These are phyloP conservation scores for Drosophila funebris DNA, from an alignment of 1,140 invertebrate species.

Conservation along the genomic window DNA sequence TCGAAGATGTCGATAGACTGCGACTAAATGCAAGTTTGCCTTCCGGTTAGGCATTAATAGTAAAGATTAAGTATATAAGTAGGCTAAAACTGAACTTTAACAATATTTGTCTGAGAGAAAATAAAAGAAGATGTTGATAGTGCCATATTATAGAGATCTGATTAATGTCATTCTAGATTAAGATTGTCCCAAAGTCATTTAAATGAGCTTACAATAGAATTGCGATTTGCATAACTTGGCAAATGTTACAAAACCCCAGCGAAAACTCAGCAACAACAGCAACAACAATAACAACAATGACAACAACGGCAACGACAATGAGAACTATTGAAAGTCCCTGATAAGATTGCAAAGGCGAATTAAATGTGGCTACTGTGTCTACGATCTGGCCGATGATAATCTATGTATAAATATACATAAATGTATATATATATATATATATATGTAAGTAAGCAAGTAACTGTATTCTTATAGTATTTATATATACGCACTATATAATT, in stretches of 20 bases:
- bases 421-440: background rate
- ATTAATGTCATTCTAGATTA: slow-evolving; percentile 13
- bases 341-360: slow-evolving; percentile 37
- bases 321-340: slow-evolving; percentile 28
- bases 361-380: slow-evolving; percentile 24
- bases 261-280: background rate
- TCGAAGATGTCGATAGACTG: background rate
- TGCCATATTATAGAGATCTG: slow-evolving; percentile 4
- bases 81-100: no score
- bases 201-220: slow-evolving; percentile 24
- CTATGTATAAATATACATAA: background rate
- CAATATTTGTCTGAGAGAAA: no score
- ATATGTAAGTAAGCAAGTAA: slow-evolving; percentile 4
- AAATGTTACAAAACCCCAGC: slow-evolving; percentile 10
- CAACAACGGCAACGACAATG: background rate
- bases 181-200: slow-evolving; percentile 5
- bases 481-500: slow-evolving; percentile 1
- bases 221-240: slow-evolving; percentile 22
- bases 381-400: slow-evolving; percentile 27
- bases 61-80: no score
- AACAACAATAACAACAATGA: background rate
- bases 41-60: no score
- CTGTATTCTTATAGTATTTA: background rate
- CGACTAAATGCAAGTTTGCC: no score
- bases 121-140: background rate